These are phyloP conservation scores for Palythoa grandis DNA, from an alignment of 92 coral and sea anemone species.

Conservation along the genomic window DNA sequence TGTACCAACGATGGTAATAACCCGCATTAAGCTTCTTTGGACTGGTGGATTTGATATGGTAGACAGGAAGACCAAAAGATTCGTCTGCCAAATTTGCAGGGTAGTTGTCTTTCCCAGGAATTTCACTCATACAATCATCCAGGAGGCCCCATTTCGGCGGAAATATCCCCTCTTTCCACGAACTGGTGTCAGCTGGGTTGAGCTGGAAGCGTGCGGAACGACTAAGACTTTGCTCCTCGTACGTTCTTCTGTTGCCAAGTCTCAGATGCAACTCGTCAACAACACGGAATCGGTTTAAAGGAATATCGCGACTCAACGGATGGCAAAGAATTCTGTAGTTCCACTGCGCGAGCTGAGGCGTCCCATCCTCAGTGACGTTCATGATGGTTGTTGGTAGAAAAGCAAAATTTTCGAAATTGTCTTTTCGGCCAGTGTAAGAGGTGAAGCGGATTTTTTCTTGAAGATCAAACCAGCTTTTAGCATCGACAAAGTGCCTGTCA, in stretches of 20 bases:
- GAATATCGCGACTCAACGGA: constrained; percentile 67
- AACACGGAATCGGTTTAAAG: constrained; percentile 69
- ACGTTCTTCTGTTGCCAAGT: constrained; percentile 48
- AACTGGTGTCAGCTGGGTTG: constrained; percentile 62
- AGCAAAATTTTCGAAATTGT: constrained; percentile 73
- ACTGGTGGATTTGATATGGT: constrained; percentile 45
- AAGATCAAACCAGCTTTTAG: constrained; percentile 73
- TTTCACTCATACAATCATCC: constrained; percentile 57
- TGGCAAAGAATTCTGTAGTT: constrained; percentile 77
- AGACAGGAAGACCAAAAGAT: constrained; percentile 15
- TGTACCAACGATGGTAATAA: constrained; percentile 70
- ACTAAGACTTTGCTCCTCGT: constrained; percentile 51
- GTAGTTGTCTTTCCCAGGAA: constrained; percentile 81
- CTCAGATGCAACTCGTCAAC: constrained; percentile 71
- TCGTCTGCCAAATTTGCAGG: constrained; percentile 29
- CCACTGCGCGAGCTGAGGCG: constrained; percentile 74
- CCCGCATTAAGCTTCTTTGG: constrained; percentile 53
- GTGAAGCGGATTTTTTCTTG: constrained; percentile 81
- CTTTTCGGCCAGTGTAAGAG: constrained; percentile 77
- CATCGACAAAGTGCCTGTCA: constrained; percentile 83
- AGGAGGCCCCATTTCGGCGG: constrained; percentile 34
- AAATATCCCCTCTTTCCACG: constrained; percentile 46
- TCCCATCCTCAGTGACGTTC: constrained; percentile 47
- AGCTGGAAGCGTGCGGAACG: constrained; percentile 82
- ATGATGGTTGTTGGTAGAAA: constrained; percentile 77